These are phyloP conservation scores for Acanthurus lineatus DNA, from an alignment of 2,797 vertebrate species.

Conservation along the genomic window DNA sequence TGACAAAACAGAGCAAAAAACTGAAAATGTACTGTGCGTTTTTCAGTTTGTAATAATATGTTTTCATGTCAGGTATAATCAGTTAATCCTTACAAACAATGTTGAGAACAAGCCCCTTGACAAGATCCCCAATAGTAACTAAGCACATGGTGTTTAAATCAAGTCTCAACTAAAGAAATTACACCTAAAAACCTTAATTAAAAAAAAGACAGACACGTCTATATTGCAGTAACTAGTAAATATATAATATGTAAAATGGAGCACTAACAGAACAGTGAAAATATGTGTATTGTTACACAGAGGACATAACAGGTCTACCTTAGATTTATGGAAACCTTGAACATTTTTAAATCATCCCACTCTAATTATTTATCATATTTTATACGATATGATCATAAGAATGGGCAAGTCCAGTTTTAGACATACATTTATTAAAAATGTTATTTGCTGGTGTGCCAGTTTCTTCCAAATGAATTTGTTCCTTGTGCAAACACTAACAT, in stretches of 20 bases:
- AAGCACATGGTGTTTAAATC: neutral
- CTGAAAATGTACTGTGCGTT: neutral
- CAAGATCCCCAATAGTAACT: neutral
- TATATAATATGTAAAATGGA: neutral
- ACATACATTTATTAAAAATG: neutral
- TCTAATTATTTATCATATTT: neutral
- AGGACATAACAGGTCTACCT: slow-evolving; percentile 1
- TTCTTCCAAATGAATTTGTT: neutral
- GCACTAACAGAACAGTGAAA: slow-evolving; percentile 4
- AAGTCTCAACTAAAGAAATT: neutral
- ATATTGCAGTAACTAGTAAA: too few relatives aligned
- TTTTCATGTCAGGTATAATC: neutral
- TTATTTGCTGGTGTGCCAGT: neutral
- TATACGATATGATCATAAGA: neutral
- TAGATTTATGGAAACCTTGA: neutral
- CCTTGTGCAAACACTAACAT: neutral
- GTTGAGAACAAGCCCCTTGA: neutral
- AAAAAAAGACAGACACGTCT: neutral
- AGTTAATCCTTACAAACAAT: neutral
- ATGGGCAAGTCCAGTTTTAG: neutral
- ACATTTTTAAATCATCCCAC: neutral
- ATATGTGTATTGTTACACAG: neutral
- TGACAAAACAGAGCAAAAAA: neutral
- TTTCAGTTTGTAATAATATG: neutral
- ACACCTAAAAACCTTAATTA: neutral